Evolutionary conservation across 2,797 vertebrate genomes (phyloP).

Genomic region (Sebastes iracundus): DNA sequence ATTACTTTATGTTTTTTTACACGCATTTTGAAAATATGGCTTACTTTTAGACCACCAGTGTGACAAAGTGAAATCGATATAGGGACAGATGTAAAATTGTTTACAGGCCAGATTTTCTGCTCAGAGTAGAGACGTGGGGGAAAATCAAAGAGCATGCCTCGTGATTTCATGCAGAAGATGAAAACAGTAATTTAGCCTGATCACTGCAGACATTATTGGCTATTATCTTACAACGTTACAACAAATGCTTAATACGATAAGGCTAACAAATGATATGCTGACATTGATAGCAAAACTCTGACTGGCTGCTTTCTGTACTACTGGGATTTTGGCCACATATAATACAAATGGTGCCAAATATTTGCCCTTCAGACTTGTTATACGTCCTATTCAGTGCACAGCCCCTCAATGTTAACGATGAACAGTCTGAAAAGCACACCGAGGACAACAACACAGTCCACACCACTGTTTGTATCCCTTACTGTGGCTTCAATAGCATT

Average conservation of each 20-base stretch:
- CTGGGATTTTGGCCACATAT: background rate
- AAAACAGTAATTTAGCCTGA: background rate
- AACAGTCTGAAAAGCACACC: conserved; percentile 6
- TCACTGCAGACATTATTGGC: background rate
- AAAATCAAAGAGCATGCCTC: background rate
- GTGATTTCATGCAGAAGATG: background rate
- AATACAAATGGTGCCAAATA: background rate
- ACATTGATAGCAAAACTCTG: background rate
- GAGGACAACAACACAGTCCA: conserved; percentile 8
- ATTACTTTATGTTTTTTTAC: background rate
- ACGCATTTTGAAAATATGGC: background rate
- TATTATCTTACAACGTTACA: background rate
- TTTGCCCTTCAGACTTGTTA: conserved; percentile 15
- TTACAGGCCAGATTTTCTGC: conserved; percentile 3
- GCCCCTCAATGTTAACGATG: background rate
- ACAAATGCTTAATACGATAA: background rate
- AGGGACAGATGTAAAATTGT: background rate
- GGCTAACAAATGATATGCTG: background rate
- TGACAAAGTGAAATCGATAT: background rate
- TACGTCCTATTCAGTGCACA: background rate
- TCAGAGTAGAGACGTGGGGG: background rate
- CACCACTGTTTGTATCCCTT: background rate
- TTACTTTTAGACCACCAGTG: background rate
- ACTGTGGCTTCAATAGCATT: background rate
- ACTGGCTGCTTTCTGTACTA: background rate